Percentiles rank a stretch among this genome's conserved stretches.
These are phyloP conservation scores for Mus spretus DNA, from an alignment of 2,797 vertebrate genomes.

Conservation along the genomic window DNA sequence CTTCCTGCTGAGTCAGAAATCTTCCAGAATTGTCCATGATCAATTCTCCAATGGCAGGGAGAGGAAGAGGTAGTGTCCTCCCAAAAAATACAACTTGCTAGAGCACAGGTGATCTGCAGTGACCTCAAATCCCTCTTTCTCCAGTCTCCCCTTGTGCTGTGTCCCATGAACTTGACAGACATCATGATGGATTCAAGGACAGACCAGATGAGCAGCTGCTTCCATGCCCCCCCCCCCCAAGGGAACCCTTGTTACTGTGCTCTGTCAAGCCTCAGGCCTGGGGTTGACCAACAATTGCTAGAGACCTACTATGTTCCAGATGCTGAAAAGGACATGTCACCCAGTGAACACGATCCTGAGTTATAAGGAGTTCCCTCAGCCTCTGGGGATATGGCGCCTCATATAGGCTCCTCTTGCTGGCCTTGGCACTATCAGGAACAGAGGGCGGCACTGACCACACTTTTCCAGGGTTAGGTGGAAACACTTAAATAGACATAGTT, in stretches of 20 bases:
- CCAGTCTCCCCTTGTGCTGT: not conserved
- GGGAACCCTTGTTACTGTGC: not conserved
- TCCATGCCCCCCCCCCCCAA: too few relatives aligned
- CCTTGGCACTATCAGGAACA: not conserved
- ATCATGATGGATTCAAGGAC: not conserved
- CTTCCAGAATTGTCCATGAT: not conserved
- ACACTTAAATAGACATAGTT: not conserved
- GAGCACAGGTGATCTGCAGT: not conserved
- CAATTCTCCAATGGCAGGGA: not conserved
- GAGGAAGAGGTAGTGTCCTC: not conserved
- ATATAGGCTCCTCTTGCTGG: not conserved
- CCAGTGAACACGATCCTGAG: not conserved
- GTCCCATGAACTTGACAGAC: not conserved
- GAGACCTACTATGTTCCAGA: not conserved
- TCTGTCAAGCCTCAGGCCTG: not conserved
- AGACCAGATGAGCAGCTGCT: not conserved
- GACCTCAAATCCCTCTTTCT: fast-evolving
- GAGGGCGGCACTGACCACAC: not conserved
- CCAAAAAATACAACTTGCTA: too few relatives aligned
- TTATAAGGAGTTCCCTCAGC: not conserved
- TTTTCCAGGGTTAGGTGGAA: not conserved
- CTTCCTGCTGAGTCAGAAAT: not conserved
- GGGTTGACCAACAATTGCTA: fast-evolving
- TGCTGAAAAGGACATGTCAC: not conserved
- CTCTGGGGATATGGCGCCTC: not conserved